Percentiles rank a stretch among this genome's conserved stretches.
Evolutionary conservation across 2,113 vertebrate species (phyloP).

Genomic region (Tetraodon nigroviridis): DNA sequence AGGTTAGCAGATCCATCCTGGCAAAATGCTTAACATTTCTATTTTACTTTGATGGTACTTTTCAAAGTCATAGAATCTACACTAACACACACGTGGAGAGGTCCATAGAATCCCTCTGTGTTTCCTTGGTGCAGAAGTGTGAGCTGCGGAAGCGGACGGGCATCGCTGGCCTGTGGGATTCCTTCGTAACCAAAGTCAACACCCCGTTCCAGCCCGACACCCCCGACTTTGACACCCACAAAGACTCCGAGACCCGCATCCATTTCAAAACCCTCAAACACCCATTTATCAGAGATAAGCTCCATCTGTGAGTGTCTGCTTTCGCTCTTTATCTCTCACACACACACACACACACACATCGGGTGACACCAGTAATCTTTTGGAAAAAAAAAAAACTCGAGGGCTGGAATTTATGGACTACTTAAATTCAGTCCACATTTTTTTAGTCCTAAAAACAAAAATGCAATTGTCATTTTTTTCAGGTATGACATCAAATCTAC

Average conservation of each 20-base stretch:
- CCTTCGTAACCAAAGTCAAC: conserved; percentile 77
- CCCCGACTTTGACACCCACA: conserved; percentile 71
- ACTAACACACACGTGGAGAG: not conserved
- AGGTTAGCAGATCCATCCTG: conserved; percentile 71
- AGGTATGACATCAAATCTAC: conserved; percentile 92
- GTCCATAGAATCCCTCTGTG: not conserved
- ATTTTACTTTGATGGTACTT: not conserved
- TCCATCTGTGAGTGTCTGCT: conserved; percentile 86
- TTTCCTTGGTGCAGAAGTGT: conserved; percentile 76
- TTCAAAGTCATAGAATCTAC: not conserved
- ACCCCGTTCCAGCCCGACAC: conserved; percentile 85
- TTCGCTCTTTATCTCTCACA: not conserved
- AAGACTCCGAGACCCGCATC: conserved; percentile 45
- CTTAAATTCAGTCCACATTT: not conserved
- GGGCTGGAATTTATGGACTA: no score
- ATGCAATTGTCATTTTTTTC: conserved; percentile 29
- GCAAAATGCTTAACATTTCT: not conserved
- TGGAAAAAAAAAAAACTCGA: no score
- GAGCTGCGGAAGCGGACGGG: conserved; percentile 82
- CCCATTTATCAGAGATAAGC: conserved; percentile 91
- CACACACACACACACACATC: not conserved
- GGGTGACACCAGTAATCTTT: not conserved
- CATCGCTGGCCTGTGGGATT: conserved; percentile 75
- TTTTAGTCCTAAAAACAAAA: not conserved
- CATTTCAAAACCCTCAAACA: conserved; percentile 84